Evolutionary conservation across 2,888 invertebrate species (phyloP).

Genomic region (Busseola fusca): DNA sequence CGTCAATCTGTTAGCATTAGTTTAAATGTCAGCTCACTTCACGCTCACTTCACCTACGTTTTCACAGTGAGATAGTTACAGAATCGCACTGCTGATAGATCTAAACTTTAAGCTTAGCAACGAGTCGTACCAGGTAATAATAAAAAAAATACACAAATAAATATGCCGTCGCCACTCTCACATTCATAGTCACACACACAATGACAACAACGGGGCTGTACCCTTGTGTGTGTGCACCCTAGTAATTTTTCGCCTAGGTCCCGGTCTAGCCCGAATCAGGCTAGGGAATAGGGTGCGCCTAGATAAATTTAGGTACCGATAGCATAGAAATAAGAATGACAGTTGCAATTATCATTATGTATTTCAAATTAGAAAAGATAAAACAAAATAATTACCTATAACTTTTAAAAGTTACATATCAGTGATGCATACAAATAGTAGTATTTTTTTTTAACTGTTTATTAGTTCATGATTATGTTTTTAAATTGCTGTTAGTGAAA

Average conservation of each 20-base stretch:
- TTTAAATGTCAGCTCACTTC: too few relatives aligned
- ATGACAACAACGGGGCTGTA: slow-evolving; percentile 36
- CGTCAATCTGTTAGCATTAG: too few relatives aligned
- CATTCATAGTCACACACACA: slow-evolving; percentile 21
- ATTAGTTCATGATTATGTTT: not conserved
- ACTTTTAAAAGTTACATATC: not conserved
- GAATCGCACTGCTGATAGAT: too few relatives aligned
- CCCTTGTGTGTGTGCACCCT: slow-evolving; percentile 78
- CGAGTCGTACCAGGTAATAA: too few relatives aligned
- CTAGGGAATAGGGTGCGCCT: slow-evolving; percentile 86
- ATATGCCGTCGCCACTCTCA: slow-evolving; percentile 23
- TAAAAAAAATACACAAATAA: too few relatives aligned
- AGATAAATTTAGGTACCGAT: slow-evolving; percentile 78
- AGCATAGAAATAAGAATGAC: slow-evolving; percentile 63
- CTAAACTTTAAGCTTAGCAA: too few relatives aligned
- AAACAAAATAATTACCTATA: not conserved
- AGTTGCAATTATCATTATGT: not conserved
- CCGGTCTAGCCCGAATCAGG: slow-evolving; percentile 81
- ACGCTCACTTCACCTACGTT: too few relatives aligned
- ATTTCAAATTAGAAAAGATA: not conserved
- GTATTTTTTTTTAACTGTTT: slow-evolving; percentile 8
- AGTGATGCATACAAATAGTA: not conserved
- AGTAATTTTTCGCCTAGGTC: slow-evolving; percentile 85
- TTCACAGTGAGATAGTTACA: too few relatives aligned
- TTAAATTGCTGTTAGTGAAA: not conserved